Conservation (phyloP, 1,140 invertebrate species). For the Drosophila guanche region DNA sequence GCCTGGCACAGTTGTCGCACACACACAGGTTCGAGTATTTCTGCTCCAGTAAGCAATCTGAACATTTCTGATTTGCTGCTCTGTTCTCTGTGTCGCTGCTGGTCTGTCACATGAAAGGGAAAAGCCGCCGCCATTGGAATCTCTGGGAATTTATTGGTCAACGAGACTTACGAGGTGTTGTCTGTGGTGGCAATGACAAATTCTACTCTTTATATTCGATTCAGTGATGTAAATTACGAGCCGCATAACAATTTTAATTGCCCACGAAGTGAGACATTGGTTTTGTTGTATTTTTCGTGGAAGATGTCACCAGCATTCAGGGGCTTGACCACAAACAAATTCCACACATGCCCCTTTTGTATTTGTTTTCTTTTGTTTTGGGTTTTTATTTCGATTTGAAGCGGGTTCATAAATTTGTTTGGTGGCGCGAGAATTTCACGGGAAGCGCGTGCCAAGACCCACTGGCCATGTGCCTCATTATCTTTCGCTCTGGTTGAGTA, state of each 20-base stretch:
- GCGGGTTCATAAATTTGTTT: constrained; percentile 43
- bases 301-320: background rate
- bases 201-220: constrained; percentile 27
- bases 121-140: constrained; percentile 19
- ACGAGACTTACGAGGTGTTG: constrained; percentile 36
- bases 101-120: constrained; percentile 46
- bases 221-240: constrained; percentile 52
- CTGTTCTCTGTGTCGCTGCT: background rate
- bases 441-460: constrained; percentile 27
- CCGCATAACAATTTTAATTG: constrained; percentile 44
- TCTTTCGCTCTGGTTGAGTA: background rate
- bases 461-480: constrained; percentile 34
- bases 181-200: constrained; percentile 36
- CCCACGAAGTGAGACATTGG: constrained; percentile 33
- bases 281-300: constrained; percentile 4
- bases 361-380: background rate
- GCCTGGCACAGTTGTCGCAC: constrained; percentile 52
- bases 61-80: background rate
- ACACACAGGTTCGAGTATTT: constrained; percentile 37
- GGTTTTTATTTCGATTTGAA: constrained; percentile 38
- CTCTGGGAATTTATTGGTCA: constrained; percentile 39
- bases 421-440: constrained; percentile 1
- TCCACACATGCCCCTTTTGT: constrained; percentile 15
- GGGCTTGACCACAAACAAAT: constrained; percentile 34
- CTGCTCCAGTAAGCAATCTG: constrained; percentile 60